Conservation (phyloP, 2,797 vertebrate species). For the Lates japonicus region DNA sequence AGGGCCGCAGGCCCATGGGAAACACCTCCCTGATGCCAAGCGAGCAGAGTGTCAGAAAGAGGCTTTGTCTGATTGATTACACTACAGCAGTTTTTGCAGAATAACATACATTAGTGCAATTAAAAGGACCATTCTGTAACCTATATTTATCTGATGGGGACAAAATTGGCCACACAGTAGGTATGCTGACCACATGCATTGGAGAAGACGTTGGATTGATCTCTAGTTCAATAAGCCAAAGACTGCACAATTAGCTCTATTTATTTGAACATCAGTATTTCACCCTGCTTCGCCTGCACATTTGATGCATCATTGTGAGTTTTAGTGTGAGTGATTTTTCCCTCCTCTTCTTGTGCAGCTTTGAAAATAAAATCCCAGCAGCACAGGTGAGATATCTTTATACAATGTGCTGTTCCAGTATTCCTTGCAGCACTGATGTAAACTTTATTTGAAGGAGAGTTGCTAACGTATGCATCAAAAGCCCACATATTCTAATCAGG, state of each 20-base stretch:
- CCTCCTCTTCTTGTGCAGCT: constrained; percentile 34
- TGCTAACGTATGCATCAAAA: constrained; percentile 32
- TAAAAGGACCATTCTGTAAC: constrained; percentile 32
- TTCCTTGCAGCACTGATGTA: constrained; percentile 54
- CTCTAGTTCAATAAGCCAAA: constrained; percentile 61
- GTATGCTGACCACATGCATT: background rate
- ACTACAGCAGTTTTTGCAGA: constrained; percentile 45
- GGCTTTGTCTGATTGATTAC: constrained; percentile 66
- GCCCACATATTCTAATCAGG: constrained; percentile 39
- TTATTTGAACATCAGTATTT: constrained; percentile 60
- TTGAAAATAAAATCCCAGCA: constrained; percentile 18
- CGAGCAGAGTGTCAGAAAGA: constrained; percentile 39
- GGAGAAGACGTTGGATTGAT: constrained; percentile 43
- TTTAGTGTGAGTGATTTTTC: constrained; percentile 33
- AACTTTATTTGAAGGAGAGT: constrained; percentile 52
- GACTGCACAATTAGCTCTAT: constrained; percentile 66
- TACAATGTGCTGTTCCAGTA: constrained; percentile 47
- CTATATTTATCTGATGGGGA: constrained; percentile 17
- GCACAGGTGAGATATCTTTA: constrained; percentile 49
- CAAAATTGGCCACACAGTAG: background rate
- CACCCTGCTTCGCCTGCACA: constrained; percentile 36
- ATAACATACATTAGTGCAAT: constrained; percentile 44
- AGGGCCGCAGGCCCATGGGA: constrained; percentile 42
- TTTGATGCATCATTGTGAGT: constrained; percentile 40
- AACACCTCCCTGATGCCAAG: constrained; percentile 22